Evolutionary conservation across 2,888 invertebrate species (phyloP).

Genomic region (Thumatha senex): DNA sequence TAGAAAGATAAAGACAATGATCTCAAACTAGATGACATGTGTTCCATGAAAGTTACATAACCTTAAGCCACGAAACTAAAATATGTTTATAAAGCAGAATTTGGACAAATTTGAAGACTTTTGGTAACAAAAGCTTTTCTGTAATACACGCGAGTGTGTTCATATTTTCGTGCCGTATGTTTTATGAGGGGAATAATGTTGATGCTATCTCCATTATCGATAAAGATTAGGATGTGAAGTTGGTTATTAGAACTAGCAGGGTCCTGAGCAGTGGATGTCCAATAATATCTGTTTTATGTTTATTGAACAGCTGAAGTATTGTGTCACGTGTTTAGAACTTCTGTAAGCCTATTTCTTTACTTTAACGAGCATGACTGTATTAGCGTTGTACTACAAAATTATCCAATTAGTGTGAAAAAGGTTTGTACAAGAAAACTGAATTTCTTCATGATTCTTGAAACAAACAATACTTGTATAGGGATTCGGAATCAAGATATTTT

Average conservation of each 20-base stretch:
- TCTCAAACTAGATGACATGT: too few species aligned
- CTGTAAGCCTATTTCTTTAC: conserved; percentile 3
- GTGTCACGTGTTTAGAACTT: conserved; percentile 25
- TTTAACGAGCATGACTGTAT: neutral
- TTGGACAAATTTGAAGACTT: too few species aligned
- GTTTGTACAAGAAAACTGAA: too few species aligned
- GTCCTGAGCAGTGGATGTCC: conserved; percentile 37
- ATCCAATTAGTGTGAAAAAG: too few species aligned
- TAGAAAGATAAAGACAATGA: too few species aligned
- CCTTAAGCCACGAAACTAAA: too few species aligned
- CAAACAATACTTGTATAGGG: too few species aligned
- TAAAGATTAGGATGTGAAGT: conserved; percentile 61
- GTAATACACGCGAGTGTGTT: neutral
- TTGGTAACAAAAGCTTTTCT: too few species aligned
- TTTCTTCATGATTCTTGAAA: too few species aligned
- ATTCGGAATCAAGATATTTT: too few species aligned
- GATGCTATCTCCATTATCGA: conserved; percentile 67
- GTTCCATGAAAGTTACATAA: too few species aligned
- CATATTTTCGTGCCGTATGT: conserved; percentile 6
- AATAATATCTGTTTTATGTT: conserved; percentile 29
- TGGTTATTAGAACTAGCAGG: conserved; percentile 61
- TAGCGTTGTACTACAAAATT: neutral
- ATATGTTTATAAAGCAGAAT: too few species aligned
- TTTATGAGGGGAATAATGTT: conserved; percentile 47
- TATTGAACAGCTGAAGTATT: conserved; percentile 21